phyloP scores from a whole-genome alignment of 2,888 invertebrate genomes.

The Platycheirus rosarum region DNA sequence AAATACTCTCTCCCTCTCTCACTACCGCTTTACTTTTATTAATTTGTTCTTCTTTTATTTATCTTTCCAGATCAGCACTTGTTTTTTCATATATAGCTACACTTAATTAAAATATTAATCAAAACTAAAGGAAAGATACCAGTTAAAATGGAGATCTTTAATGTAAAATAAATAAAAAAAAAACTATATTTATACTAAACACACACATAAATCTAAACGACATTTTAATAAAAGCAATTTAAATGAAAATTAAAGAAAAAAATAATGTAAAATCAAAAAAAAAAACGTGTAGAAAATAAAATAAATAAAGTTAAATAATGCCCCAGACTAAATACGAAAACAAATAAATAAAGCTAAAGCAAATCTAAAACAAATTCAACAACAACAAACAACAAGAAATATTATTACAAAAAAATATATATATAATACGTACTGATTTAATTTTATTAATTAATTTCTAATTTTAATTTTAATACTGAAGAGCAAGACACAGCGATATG shows the following conservation, averaged over 20 bases:
- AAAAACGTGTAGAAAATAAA: constrained; percentile 63
- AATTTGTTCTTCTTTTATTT: constrained; percentile 38
- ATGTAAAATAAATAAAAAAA: constrained; percentile 64
- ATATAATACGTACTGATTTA: constrained; percentile 70
- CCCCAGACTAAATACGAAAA: constrained; percentile 57
- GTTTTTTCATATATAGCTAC: constrained; percentile 51
- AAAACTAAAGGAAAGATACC: constrained; percentile 54
- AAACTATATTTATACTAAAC: constrained; percentile 56
- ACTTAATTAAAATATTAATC: constrained; percentile 37
- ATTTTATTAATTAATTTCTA: constrained; percentile 68
- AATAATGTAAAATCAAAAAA: constrained; percentile 44
- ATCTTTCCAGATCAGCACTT: constrained; percentile 69
- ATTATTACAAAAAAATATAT: constrained; percentile 42
- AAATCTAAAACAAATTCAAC: constrained; percentile 39
- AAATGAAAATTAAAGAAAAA: constrained; percentile 53
- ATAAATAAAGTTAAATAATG: constrained; percentile 62
- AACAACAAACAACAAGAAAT: constrained; percentile 50
- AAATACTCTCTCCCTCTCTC: background rate
- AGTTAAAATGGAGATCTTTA: constrained; percentile 61
- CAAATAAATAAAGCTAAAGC: constrained; percentile 20
- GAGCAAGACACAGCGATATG: constrained; percentile 70
- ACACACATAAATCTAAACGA: constrained; percentile 65
- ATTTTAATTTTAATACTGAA: constrained; percentile 64
- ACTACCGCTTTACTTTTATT: background rate
- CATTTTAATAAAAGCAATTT: constrained; percentile 57